Conservation (phyloP, 2,888 invertebrate species). For the Dolichomitus sp. region DNA sequence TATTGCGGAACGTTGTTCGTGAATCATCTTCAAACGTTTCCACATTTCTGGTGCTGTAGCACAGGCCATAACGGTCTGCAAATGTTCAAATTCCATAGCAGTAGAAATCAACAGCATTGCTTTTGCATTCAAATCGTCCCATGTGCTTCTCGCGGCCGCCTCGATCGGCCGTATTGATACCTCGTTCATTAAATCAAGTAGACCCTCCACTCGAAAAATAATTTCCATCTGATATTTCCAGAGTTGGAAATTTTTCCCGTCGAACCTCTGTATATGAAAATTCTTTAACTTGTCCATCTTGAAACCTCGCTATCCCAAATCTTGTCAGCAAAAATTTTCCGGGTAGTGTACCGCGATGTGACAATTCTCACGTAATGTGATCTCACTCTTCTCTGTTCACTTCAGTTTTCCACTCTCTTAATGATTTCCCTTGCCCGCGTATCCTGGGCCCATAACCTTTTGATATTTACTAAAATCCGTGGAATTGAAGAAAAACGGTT, state of each 20-base stretch:
- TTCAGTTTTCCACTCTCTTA: no score
- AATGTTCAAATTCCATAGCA: conserved; percentile 22
- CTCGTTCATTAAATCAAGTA: conserved; percentile 18
- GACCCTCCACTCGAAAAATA: conserved; percentile 21
- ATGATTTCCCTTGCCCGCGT: no score
- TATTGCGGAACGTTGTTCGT: conserved; percentile 32
- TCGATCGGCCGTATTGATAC: not conserved
- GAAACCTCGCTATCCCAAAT: conserved; percentile 24
- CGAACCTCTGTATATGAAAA: conserved; percentile 44
- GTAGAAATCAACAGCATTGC: conserved; percentile 32
- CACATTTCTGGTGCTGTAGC: conserved; percentile 31
- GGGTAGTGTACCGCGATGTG: not conserved
- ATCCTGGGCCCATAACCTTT: no score
- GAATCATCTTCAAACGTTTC: conserved; percentile 30
- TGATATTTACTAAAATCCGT: no score
- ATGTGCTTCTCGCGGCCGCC: not conserved
- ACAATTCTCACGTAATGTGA: no score
- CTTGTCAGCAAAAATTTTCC: not conserved
- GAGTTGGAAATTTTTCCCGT: conserved; percentile 38
- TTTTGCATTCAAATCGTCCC: not conserved
- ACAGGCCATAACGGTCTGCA: conserved; percentile 28
- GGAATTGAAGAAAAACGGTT: no score
- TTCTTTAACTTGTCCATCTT: conserved; percentile 44
- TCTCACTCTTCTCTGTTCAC: no score
- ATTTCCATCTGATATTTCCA: conserved; percentile 45